Evolutionary conservation across 2,888 invertebrate genomes (phyloP).

Genomic region (Ormyrus nitidulus): DNA sequence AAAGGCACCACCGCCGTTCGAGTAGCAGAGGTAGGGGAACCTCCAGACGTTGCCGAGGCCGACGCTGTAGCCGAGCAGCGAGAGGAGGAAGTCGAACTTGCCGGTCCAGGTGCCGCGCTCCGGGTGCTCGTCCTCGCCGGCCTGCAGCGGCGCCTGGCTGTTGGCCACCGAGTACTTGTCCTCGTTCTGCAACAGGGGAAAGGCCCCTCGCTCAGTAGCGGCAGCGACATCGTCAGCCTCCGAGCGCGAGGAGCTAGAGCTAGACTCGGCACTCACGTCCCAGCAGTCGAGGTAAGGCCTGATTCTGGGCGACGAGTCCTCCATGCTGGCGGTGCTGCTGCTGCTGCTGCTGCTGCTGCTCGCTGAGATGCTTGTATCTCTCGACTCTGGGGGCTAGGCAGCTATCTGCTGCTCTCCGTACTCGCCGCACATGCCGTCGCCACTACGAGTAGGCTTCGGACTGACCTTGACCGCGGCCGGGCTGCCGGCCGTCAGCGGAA

Average conservation of each 20-base stretch:
- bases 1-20: slow-evolving; percentile 88
- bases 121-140: slow-evolving; percentile 75
- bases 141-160: slow-evolving; percentile 75
- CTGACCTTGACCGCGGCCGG: slow-evolving; percentile 12
- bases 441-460: slow-evolving; percentile 14
- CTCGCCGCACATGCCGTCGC: slow-evolving; percentile 53
- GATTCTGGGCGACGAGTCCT: slow-evolving; percentile 71
- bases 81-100: slow-evolving; percentile 85
- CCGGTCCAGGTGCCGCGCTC: slow-evolving; percentile 85
- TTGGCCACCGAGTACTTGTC: slow-evolving; percentile 76
- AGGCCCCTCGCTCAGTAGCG: too few species aligned
- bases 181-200: slow-evolving; percentile 69
- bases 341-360: neutral
- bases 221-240: neutral
- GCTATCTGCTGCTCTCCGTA: slow-evolving; percentile 41
- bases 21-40: slow-evolving; percentile 86
- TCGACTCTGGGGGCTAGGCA: slow-evolving; percentile 47
- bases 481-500: slow-evolving; percentile 13
- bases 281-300: slow-evolving; percentile 72
- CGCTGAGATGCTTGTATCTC: slow-evolving; percentile 59
- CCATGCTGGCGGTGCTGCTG: slow-evolving; percentile 63
- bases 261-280: slow-evolving; percentile 68
- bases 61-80: slow-evolving; percentile 84
- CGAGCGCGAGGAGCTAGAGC: neutral
- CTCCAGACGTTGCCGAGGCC: slow-evolving; percentile 87